Evolutionary conservation across 2,113 vertebrate species (phyloP).

Genomic region (Phylloscopus trochilus): DNA sequence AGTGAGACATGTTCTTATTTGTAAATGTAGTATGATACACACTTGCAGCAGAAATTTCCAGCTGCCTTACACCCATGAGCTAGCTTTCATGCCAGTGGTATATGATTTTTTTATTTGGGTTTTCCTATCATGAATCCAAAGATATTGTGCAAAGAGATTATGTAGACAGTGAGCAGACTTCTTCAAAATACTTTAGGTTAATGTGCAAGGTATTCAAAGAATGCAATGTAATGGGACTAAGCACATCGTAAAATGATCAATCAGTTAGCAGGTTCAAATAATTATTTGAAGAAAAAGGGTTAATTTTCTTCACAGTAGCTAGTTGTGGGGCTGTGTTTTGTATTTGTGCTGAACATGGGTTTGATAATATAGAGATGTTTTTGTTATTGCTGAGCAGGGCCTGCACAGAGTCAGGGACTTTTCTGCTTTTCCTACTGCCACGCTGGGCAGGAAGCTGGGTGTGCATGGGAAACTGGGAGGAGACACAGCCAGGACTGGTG

Average conservation of each 20-base stretch:
- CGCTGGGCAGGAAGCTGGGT: accelerated
- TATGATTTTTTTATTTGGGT: neutral
- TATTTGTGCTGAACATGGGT: neutral
- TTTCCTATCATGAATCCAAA: neutral
- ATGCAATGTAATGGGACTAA: neutral
- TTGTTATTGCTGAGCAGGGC: neutral
- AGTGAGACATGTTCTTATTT: neutral
- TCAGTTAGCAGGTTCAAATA: neutral
- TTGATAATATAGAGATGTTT: neutral
- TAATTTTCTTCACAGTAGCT: neutral
- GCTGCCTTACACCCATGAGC: neutral
- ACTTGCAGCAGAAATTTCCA: neutral
- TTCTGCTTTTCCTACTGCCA: neutral
- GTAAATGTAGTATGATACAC: neutral
- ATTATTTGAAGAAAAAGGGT: neutral
- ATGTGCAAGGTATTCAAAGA: neutral
- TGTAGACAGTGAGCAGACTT: neutral
- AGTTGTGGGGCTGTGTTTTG: neutral
- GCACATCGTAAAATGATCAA: neutral
- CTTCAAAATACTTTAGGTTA: neutral
- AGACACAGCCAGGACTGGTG: neutral
- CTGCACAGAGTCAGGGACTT: neutral
- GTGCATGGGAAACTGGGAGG: accelerated
- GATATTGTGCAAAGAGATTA: neutral
- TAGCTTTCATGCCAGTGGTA: neutral